Conservation (phyloP, 2,888 invertebrate species). For the Stratiomys singularior region DNA sequence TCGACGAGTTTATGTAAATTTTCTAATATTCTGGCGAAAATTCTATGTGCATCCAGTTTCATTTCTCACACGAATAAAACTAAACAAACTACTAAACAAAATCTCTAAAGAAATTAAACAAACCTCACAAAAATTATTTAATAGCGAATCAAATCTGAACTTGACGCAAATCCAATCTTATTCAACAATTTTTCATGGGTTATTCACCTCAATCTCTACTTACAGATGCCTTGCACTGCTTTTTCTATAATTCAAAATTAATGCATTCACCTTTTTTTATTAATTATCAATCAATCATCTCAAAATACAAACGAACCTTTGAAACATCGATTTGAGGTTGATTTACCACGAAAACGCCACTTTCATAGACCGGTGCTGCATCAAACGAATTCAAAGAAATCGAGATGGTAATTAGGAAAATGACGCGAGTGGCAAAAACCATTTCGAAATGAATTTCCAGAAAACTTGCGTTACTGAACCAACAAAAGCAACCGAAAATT, state of each 20-base stretch:
- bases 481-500: conserved; percentile 5
- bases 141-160: neutral
- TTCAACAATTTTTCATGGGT: neutral
- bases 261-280: too few species aligned
- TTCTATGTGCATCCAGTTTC: too few species aligned
- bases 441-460: conserved; percentile 15
- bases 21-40: too few species aligned
- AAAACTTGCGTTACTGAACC: neutral
- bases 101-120: too few species aligned
- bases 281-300: too few species aligned
- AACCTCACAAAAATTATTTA: neutral
- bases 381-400: neutral
- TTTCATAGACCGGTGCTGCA: neutral
- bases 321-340: neutral
- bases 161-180: conserved; percentile 18
- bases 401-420: neutral
- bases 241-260: too few species aligned
- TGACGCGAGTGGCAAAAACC: neutral
- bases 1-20: too few species aligned
- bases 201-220: conserved; percentile 5
- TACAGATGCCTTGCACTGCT: too few species aligned
- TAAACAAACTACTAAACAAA: too few species aligned
- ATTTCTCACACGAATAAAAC: too few species aligned
- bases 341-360: conserved; percentile 5
- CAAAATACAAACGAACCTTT: conserved; percentile 25